Base-by-base conservation (phyloP, 2,888 invertebrate genomes). In the Orthosia gothica region DNA sequence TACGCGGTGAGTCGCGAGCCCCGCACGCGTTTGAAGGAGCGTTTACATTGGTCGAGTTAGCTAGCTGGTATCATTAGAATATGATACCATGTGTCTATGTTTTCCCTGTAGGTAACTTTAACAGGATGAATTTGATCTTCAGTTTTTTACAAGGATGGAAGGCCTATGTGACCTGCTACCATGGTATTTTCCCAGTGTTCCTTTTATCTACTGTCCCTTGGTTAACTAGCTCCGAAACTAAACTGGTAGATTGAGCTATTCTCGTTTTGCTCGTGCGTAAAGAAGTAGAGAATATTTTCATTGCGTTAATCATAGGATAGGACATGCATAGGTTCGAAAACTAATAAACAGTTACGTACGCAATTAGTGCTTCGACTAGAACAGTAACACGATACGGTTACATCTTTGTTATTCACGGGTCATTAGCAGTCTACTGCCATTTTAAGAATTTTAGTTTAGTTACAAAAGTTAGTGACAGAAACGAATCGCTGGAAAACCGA, bases 1-100 rank as follows among this genome's bases (percentile, higher is more conserved):
- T 77, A 57, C 78, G 76, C 77, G 57, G 76, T 64, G 70, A 62
- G 70, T 59, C 55, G 49, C 26, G 12, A 59, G 32, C 50, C 47
- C 66, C 70, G 47, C 52, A 57, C 65, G 61, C 67, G 58, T 49
- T 58, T 52, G 12, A 57, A 0, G 74, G 18, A 13, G 52, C 57
- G 57, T 78, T 66, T 67, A 74, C 66, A 61, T 50, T 15, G 64
- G 45, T 20, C 13, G 20, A 55, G 55, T 23, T 15, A 0, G 13
- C 18, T 49, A 12, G 5, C 20, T 7, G 40, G 2, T 20, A 2
- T n/a, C 18, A 50, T 18, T 52, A 52, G 15, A 40, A 13, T 64
- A 26, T 52, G 26, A 45, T 11, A 47, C 7, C 23, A 40, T 40
- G 12, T 23, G 20, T 15, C 7, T 11, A 61, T 47, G 15, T 49